Percentiles rank a stretch among this genome's conserved stretches.
Evolutionary conservation across 2,888 invertebrate genomes (phyloP).

Genomic region (Papilio elwesi): DNA sequence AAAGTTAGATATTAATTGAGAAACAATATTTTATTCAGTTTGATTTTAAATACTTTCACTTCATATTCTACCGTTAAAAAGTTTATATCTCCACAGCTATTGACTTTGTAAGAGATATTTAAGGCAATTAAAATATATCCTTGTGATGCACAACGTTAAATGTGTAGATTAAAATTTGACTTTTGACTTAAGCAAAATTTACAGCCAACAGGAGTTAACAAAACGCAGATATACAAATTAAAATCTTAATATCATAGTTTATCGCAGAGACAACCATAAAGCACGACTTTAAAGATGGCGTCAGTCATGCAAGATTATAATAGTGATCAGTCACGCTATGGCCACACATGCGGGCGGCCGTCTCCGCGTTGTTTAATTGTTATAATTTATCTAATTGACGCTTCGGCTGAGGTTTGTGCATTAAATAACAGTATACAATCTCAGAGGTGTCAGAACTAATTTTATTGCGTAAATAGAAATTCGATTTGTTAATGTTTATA

Average conservation of each 20-base stretch:
- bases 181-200: constrained; percentile 1
- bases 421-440: constrained; percentile 30
- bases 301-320: constrained; percentile 58
- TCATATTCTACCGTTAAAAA: background rate
- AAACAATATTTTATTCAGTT: no score
- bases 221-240: constrained; percentile 22
- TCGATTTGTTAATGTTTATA: constrained; percentile 5
- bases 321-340: constrained; percentile 72
- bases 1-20: no score
- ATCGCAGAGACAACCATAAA: constrained; percentile 36
- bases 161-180: background rate
- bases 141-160: background rate
- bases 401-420: constrained; percentile 44
- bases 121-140: background rate
- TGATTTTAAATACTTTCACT: no score
- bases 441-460: constrained; percentile 28
- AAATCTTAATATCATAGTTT: constrained; percentile 30
- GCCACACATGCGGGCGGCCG: constrained; percentile 70
- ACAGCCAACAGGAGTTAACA: constrained; percentile 23
- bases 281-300: constrained; percentile 56
- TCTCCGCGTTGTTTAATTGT: constrained; percentile 58
- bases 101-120: no score
- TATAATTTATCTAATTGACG: constrained; percentile 67
- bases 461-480: constrained; percentile 25
- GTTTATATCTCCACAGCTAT: background rate